Conservation (phyloP, 1,140 invertebrate species). For the Agrilus planipennis region DNA sequence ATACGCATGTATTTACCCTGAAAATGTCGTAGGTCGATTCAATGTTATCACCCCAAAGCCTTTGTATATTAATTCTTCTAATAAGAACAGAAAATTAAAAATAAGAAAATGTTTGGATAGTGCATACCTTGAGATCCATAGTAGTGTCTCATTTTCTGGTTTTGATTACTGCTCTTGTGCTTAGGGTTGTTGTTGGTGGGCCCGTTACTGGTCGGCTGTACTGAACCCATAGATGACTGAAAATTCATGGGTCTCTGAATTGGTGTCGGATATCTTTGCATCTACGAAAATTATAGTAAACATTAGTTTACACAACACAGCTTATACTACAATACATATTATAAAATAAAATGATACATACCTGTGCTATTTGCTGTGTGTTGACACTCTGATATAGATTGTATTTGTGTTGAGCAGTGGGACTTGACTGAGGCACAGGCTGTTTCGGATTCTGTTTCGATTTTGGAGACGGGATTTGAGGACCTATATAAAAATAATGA, state of each 20-base stretch:
- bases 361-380: conserved; percentile 24
- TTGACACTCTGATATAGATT: conserved; percentile 28
- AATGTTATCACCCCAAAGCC: no score
- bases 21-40: no score
- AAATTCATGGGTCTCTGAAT: conserved; percentile 30
- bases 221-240: conserved; percentile 18
- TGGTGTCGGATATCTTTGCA: conserved; percentile 28
- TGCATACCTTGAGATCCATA: conserved; percentile 28
- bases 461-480: conserved; percentile 32
- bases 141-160: conserved; percentile 27
- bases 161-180: conserved; percentile 22
- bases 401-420: conserved; percentile 29
- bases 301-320: background rate
- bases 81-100: no score
- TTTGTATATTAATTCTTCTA: no score
- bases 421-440: conserved; percentile 29
- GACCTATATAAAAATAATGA: conserved; percentile 18
- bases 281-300: conserved; percentile 12
- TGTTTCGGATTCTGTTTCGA: conserved; percentile 30
- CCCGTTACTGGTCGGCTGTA: conserved; percentile 21
- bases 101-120: conserved; percentile 1
- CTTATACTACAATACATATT: background rate
- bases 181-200: conserved; percentile 20
- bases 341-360: conserved; percentile 14
- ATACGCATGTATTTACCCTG: no score